phyloP scores from a whole-genome alignment of 2,113 vertebrate genomes.

The Bombycilla garrulus region DNA sequence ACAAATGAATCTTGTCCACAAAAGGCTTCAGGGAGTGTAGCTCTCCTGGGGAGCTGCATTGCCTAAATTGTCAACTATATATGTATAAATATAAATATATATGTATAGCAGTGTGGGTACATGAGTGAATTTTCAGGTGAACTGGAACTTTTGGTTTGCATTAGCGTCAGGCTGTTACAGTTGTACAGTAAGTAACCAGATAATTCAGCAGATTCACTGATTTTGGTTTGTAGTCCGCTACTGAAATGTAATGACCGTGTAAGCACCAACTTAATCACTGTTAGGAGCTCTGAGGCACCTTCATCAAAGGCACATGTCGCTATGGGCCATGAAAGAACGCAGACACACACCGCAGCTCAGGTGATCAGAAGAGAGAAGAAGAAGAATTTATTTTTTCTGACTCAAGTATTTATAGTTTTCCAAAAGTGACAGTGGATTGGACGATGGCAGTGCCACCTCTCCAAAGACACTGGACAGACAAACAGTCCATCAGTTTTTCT shows the following conservation, averaged over 20 bases:
- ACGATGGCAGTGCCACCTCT: no score
- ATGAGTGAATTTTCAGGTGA: neutral
- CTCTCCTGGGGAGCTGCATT: neutral
- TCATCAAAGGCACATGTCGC: fast-evolving
- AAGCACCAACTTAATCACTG: neutral
- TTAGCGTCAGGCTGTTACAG: neutral
- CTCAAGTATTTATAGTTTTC: no score
- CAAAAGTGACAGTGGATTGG: no score
- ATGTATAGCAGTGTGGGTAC: neutral
- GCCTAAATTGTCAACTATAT: neutral
- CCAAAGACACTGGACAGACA: no score
- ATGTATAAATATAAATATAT: no score
- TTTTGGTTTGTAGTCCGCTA: neutral
- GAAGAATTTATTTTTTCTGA: no score
- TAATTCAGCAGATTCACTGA: neutral
- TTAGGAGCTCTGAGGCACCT: neutral
- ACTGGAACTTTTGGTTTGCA: neutral
- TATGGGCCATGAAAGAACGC: no score
- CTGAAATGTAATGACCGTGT: neutral
- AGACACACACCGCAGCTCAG: no score
- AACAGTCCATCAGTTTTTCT: no score
- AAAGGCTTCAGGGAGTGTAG: neutral
- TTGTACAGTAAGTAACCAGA: neutral
- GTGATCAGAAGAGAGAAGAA: no score
- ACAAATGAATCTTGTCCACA: neutral